Evolutionary conservation across 92 coral and sea anemone genomes (phyloP).

Genomic region (Actinostola sp.): DNA sequence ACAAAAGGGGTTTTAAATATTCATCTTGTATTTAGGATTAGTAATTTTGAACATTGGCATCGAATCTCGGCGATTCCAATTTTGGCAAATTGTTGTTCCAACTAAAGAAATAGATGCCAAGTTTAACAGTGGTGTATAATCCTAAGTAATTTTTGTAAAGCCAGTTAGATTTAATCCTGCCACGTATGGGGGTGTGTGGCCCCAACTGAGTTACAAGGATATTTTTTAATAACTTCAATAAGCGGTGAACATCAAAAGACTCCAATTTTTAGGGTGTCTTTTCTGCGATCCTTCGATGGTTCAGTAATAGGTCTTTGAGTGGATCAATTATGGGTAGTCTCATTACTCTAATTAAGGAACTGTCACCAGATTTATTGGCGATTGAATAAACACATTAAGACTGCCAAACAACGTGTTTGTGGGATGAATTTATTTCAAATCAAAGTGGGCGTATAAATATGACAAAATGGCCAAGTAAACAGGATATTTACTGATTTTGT

Average conservation of each 20-base stretch:
- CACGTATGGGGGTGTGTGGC: too few species aligned
- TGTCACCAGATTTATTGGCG: not conserved
- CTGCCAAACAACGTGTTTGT: not conserved
- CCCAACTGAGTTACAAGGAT: not conserved
- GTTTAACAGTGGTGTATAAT: not conserved
- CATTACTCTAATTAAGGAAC: not conserved
- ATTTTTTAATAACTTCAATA: not conserved
- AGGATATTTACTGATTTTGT: too few species aligned
- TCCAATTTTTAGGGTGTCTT: not conserved
- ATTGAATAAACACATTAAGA: not conserved
- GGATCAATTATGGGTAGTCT: not conserved
- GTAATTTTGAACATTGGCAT: not conserved
- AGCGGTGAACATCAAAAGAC: not conserved
- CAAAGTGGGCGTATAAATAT: slow-evolving; percentile 4
- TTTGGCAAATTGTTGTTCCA: not conserved
- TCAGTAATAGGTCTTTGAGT: not conserved
- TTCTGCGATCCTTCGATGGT: not conserved
- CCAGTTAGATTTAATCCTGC: not conserved
- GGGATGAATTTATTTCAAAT: not conserved
- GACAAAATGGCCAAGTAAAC: not conserved
- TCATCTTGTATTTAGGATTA: not conserved
- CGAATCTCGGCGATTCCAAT: not conserved
- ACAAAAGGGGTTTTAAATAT: too few species aligned
- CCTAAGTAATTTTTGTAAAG: too few species aligned
- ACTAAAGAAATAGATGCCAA: not conserved